These are phyloP conservation scores for Nasonia longicornis DNA, from an alignment of 1,140 invertebrate species.

Conservation along the genomic window DNA sequence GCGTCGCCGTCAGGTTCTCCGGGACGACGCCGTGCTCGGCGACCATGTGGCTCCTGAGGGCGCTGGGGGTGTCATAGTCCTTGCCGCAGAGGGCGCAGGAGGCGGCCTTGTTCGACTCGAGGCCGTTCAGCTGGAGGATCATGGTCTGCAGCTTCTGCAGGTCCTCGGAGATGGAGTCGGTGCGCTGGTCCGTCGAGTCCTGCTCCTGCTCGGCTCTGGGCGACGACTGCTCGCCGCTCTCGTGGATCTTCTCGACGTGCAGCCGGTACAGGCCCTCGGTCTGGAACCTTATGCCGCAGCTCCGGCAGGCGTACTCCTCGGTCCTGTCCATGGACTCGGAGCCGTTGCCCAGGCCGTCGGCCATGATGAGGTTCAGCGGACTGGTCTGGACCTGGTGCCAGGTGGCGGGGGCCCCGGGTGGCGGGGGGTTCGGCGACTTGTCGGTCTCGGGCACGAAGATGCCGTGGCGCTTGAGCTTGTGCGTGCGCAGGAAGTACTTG, in stretches of 20 bases:
- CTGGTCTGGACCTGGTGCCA: constrained; percentile 73
- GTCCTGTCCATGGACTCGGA: constrained; percentile 59
- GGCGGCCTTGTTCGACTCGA: constrained; percentile 73
- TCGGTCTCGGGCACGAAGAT: constrained; percentile 73
- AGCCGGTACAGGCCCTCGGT: constrained; percentile 70
- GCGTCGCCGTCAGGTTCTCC: constrained; percentile 53
- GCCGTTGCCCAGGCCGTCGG: constrained; percentile 59
- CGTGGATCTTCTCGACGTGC: constrained; percentile 66
- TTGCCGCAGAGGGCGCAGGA: constrained; percentile 73
- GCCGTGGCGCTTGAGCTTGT: constrained; percentile 88
- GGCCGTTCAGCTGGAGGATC: constrained; percentile 88
- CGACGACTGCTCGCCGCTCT: constrained; percentile 64
- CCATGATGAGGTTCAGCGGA: constrained; percentile 75
- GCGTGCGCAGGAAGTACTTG: constrained; percentile 92
- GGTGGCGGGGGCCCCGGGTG: constrained; percentile 57
- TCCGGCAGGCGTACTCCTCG: constrained; percentile 69
- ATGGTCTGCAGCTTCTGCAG: constrained; percentile 90
- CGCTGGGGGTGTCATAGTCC: constrained; percentile 73
- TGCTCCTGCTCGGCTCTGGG: constrained; percentile 58
- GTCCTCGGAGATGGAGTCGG: constrained; percentile 80
- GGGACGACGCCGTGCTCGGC: constrained; percentile 70
- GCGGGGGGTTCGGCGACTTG: constrained; percentile 62
- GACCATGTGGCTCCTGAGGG: constrained; percentile 73
- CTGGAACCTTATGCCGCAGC: constrained; percentile 72
- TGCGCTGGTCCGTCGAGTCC: constrained; percentile 55